Conservation (phyloP, 2,888 invertebrate genomes). For the Epirrhoe alternata region DNA sequence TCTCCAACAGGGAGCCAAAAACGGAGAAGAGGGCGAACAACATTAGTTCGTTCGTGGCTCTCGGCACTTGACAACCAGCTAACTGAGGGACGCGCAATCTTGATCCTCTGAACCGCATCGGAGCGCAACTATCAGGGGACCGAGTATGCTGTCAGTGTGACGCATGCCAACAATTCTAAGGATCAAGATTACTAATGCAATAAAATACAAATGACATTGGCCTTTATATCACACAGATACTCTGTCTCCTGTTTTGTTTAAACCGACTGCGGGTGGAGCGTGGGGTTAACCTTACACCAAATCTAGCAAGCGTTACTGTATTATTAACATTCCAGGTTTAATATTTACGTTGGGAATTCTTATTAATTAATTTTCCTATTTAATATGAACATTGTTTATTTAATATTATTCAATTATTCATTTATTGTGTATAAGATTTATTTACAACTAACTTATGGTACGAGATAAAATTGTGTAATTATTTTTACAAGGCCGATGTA, state of each 20-base stretch:
- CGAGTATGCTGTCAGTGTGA: constrained; percentile 56
- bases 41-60: constrained; percentile 92
- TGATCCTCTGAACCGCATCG: constrained; percentile 76
- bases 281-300: constrained; percentile 80
- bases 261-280: constrained; percentile 62
- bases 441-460: constrained; percentile 82
- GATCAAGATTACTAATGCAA: constrained; percentile 62
- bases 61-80: constrained; percentile 89
- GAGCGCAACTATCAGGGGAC: constrained; percentile 61
- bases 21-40: constrained; percentile 94
- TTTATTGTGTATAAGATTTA: constrained; percentile 81
- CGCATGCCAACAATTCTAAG: constrained; percentile 59
- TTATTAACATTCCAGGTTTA: constrained; percentile 83
- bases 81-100: constrained; percentile 81
- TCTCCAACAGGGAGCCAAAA: constrained; percentile 89
- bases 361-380: constrained; percentile 67
- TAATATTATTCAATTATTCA: constrained; percentile 76
- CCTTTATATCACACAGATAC: constrained; percentile 48
- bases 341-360: constrained; percentile 74
- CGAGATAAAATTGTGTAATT: constrained; percentile 71
- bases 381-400: constrained; percentile 73
- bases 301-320: constrained; percentile 77
- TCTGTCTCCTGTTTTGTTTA: constrained; percentile 66
- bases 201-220: constrained; percentile 45
- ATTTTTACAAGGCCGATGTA: constrained; percentile 79